phyloP scores from a whole-genome alignment of 2,797 vertebrate genomes.

The Discoglossus pictus region DNA sequence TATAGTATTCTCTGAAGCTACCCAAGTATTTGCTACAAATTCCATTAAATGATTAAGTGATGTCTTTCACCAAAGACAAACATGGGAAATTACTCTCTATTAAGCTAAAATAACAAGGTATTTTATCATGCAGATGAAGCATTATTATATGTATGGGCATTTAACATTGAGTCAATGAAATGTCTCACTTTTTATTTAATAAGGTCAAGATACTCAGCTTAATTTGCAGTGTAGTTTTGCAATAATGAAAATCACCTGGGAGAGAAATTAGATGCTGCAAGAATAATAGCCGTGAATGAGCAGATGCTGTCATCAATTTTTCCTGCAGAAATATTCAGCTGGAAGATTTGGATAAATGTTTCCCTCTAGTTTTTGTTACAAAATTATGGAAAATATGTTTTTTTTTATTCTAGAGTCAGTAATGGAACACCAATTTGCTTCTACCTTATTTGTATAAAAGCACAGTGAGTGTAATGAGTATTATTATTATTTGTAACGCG shows the following conservation, averaged over 20 bases:
- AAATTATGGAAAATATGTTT: too few species aligned
- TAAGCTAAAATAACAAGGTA: conserved; percentile 38
- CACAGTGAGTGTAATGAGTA: too few species aligned
- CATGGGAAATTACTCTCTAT: conserved; percentile 31
- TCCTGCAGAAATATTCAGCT: background rate
- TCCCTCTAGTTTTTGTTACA: too few species aligned
- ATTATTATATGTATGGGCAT: conserved; percentile 34
- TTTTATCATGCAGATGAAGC: conserved; percentile 26
- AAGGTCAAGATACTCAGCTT: conserved; percentile 18
- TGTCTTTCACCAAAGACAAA: conserved; percentile 35
- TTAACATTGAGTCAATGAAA: conserved; percentile 34
- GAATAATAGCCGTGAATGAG: background rate
- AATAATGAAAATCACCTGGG: background rate
- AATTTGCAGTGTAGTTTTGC: conserved; percentile 19
- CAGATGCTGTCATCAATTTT: background rate
- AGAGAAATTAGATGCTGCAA: background rate
- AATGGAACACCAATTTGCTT: too few species aligned
- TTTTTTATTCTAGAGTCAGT: too few species aligned
- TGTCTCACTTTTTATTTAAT: conserved; percentile 26
- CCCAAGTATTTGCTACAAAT: background rate
- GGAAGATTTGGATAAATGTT: too few species aligned
- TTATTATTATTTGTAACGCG: too few species aligned
- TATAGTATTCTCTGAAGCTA: background rate
- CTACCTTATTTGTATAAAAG: too few species aligned
- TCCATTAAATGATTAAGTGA: conserved; percentile 27